Evolutionary conservation across 1,140 invertebrate genomes (phyloP), one percentile per base, ranked within the genome.

Genomic region (Trichoplusia ni): DNA sequence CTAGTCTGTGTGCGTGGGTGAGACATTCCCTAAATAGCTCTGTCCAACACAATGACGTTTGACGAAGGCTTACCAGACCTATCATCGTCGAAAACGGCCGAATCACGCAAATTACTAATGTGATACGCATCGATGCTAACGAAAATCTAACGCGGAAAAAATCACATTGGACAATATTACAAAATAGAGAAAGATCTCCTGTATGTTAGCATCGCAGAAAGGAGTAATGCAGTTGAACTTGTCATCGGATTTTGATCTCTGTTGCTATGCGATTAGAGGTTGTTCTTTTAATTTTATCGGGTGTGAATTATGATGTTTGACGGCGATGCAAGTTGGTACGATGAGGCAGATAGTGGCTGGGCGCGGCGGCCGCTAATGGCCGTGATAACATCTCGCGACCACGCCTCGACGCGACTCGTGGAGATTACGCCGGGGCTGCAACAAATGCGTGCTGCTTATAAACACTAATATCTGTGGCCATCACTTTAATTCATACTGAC

Each of bases 351-450:
- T 86, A 86, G 79, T 77, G 82, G 73, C 77, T 81, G 81, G 79
- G 79, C 77, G 81, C 76, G 83, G 81, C 72, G 75, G 75, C 74
- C 74, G 82, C 84, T 88, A 88, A 88, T 85, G 85, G 83, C 70
- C 64, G 72, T 74, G 85, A 86, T 88, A 88, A 86, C 77, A 86
- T 86, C 85, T 62, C 67, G 74, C 75, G 79, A 84, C 85, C 85
- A 88, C 85, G 83, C 85, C 85, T 86, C 69, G 75, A 67, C 61
- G 64, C 67, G 62, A 42, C 54, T 49, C 33, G 19, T 40, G 31
- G 25, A 14, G 29, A 35, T 35, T 29, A 25, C 42, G 18, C 19
- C 40, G 56, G 18, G 40, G 42, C 56, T 18, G 19, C 42, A 60
- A 35, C 29, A 47, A 60, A 46, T 46, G 56, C 56, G 29, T 44